These are phyloP conservation scores for Propithecus deckenii DNA, from an alignment of 2,797 vertebrate genomes.

Conservation along the genomic window DNA sequence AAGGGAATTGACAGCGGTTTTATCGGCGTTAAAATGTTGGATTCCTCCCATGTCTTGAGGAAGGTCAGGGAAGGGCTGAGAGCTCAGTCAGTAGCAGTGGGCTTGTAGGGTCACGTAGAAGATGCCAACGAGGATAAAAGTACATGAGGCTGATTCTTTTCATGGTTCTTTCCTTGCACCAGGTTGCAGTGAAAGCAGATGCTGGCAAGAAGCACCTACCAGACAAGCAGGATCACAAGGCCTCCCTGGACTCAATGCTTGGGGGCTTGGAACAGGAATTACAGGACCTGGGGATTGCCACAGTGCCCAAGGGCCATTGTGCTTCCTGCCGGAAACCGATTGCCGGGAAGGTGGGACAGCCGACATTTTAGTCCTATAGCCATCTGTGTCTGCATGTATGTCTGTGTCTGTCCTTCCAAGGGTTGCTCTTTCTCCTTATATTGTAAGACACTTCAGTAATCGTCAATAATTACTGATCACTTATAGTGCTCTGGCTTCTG, in stretches of 20 bases:
- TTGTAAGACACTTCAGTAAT: not conserved
- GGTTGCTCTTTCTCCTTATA: not conserved
- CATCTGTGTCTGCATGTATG: not conserved
- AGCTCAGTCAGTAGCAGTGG: not conserved
- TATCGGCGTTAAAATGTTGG: not conserved
- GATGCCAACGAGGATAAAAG: rapidly evolving
- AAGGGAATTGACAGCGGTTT: not conserved
- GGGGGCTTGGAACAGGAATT: slow-evolving; percentile 90
- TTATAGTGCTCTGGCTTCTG: not conserved
- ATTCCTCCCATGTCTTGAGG: not conserved
- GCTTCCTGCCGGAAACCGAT: slow-evolving; percentile 91
- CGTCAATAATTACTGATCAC: not conserved
- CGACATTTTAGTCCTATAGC: not conserved
- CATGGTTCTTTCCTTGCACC: not conserved
- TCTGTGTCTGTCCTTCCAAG: not conserved
- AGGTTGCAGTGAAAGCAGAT: slow-evolving; percentile 57
- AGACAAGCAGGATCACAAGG: slow-evolving; percentile 50
- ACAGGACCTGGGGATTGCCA: slow-evolving; percentile 91
- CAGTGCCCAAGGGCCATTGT: slow-evolving; percentile 88
- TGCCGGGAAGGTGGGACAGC: slow-evolving; percentile 88
- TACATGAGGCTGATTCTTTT: rapidly evolving
- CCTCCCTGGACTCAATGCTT: slow-evolving; percentile 89
- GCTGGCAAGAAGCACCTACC: not conserved
- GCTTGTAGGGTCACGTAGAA: not conserved
- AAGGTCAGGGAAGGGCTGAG: not conserved